Base-by-base conservation (phyloP, 2,888 invertebrate species). In the Sepiola atlantica region DNA sequence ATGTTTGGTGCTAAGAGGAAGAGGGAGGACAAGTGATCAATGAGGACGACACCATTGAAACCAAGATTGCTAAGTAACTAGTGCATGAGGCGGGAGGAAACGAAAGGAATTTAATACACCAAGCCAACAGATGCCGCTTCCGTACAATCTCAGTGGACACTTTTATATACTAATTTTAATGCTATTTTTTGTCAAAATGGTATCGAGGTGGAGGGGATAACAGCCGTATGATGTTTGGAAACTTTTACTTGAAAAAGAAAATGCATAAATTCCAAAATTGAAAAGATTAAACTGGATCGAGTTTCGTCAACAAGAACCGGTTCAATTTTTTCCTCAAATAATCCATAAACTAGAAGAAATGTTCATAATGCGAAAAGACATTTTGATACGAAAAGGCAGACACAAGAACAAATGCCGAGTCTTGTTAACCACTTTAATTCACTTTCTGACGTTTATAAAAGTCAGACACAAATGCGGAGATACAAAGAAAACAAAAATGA, bases 1-100 rank as follows among this genome's bases (percentile, higher is more conserved):
- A 28, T 90, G 93, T 61, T 57, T 90, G n/a, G 77, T 90, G 61
- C 93, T 45, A 90, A 90, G 54, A 61, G 55, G 77, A 61, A 91
- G 45, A 45, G 32, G 55, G 57, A 54, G 55, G 54, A 93, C 77
- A 77, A n/a, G 77, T 77, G 35, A 35, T 77, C 32, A 28, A 45
- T 21, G 32, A 45, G 18, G 28, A 21, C 28, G 18, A 54, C 91
- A 35, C 90, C 35, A 55, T 55, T 92, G 35, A 91, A 57, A 91
- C 54, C 54, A 55, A 77, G n/a, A 32, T n/a, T 16, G 77, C 14
- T 14, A 14, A 77, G 77, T 77, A 18, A 32, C 16, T n/a, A 12
- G n/a, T 77, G 77, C n/a, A 24, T 77, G 14, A 77, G n/a, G 32
- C 18, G 21, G 55, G 32, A 93, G 45, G n/a, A 57, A 93, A n/a